Evolutionary conservation across 2,113 vertebrate species (phyloP), one percentile per base, ranked within the genome.

Genomic region (Corydoras sp.): DNA sequence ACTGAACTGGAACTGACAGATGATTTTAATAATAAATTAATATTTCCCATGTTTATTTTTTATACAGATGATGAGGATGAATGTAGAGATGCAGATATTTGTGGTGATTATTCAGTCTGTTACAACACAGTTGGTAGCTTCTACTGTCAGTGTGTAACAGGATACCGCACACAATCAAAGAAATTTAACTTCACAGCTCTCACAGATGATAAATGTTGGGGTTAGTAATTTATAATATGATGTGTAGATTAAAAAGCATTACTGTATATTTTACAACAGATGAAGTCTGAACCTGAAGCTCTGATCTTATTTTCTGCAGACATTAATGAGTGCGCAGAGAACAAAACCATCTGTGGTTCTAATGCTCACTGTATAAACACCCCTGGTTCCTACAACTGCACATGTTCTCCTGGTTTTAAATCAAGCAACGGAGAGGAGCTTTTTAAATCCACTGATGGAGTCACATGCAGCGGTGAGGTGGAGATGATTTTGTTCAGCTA

Each of bases 381-480:
- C 0, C 0, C 0, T 0, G 71, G 75, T 11, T 0, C 13, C 32
- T 86, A 87, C 68, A 3, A 0, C 10, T 90, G 88, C 72, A 58
- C 0, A 14, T 90, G 88, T 78, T 0, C 11, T 0, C 0, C 2
- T 0, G 88, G 87, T 30, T 90, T 84, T 62, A 6, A 1, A 24
- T 4, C 79, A 10, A 75, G 50, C 7, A 67, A 43, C 13, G 58
- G 68, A n/a, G 4, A 7, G 0, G 9, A 81, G 58, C 2, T 0
- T 0, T 83, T 85, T 74, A 15, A 0, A 1, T 2, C 3, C 0
- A 2, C 2, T 29, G 30, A 81, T 10, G 72, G 59, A 6, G 67
- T 80, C 7, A 54, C 30, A 30, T 89, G 87, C 48, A 2, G 0
- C 11, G 84, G 87, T 89, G 65, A 84, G 71, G 59, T 10, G 59